Evolutionary conservation across 35 echinoderm and acorn worm species (phyloP), one percentile per base, ranked within the genome.

Genomic region (Antedon bifida): DNA sequence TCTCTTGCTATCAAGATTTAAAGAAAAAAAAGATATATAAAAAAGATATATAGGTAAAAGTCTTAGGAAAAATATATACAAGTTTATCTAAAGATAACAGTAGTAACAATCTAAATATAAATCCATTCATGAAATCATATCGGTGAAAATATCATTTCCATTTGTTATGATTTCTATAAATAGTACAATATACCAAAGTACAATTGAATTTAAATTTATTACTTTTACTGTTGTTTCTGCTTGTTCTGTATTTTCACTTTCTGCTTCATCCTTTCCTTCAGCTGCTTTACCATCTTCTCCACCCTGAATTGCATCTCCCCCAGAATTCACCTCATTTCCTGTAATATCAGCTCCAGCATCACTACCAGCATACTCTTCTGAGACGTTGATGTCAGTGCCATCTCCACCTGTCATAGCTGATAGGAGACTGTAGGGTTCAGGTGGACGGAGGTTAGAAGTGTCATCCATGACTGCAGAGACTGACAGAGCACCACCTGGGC

Each of bases 321-420:
- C 82, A 76, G 36, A 32, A 51, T 75, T 74, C 30, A 74, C 11
- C 73, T 74, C 19, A 39, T 34, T 33, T 36, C 31, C 29, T 83
- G 39, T 64, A 39, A 74, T 17, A 39, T 74, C 73, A 75, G 87
- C 46, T 26, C 28, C 74, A 35, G 80, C 85, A 46, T 81, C 85
- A 31, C 46, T 76, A 26, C 76, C 31, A 38, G 82, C 79, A 33
- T 82, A 64, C 19, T 36, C 75, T 13, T 64, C 82, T 56, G 26
- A 30, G 5, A 31, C 77, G 16, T 21, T 29, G 28, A 78, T 33
- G 38, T 32, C 28, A 36, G 85, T 82, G 7, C 64, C 82, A 45
- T 92, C 87, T 0, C 95, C 95, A 21, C 90, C 90, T 0, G 90
- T 90, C 91, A 92, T 90, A 0, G 90, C 90, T n/a, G 95, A 88